Percentiles rank a stretch among this genome's conserved stretches.
Evolutionary conservation across 2,113 vertebrate species (phyloP).

Genomic region (Suncus etruscus): DNA sequence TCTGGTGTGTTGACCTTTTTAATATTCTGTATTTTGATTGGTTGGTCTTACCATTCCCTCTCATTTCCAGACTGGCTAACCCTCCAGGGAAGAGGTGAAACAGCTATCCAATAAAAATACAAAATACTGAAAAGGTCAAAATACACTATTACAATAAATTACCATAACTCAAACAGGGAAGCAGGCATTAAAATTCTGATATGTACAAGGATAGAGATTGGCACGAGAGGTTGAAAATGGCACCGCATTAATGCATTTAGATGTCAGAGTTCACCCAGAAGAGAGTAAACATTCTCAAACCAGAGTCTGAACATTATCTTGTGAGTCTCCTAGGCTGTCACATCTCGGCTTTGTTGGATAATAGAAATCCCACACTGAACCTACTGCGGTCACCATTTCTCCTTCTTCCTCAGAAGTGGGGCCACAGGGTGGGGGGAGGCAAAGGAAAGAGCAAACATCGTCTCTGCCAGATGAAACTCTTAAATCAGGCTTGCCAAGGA

Average conservation of each 20-base stretch:
- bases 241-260: slow-evolving; percentile 74
- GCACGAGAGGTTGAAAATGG: slow-evolving; percentile 81
- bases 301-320: slow-evolving; percentile 75
- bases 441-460: slow-evolving; percentile 49
- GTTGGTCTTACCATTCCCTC: slow-evolving; percentile 70
- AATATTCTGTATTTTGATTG: slow-evolving; percentile 77
- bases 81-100: slow-evolving; percentile 82
- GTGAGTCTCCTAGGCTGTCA: slow-evolving; percentile 72
- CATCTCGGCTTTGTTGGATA: slow-evolving; percentile 14
- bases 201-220: slow-evolving; percentile 81
- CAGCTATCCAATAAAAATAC: slow-evolving; percentile 85
- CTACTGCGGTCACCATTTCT: slow-evolving; percentile 67
- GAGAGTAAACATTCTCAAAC: slow-evolving; percentile 82
- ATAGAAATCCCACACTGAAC: slow-evolving; percentile 61
- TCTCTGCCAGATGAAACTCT: slow-evolving; percentile 68
- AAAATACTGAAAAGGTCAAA: slow-evolving; percentile 87
- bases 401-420: slow-evolving; percentile 70
- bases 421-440: neutral
- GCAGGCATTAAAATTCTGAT: slow-evolving; percentile 85
- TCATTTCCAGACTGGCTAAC: slow-evolving; percentile 60
- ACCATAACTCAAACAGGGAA: slow-evolving; percentile 86
- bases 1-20: slow-evolving; percentile 84
- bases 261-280: slow-evolving; percentile 83
- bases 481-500: slow-evolving; percentile 55
- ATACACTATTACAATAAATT: slow-evolving; percentile 88